Percentiles rank a stretch among this genome's conserved stretches.
phyloP scores from a whole-genome alignment of 2,797 vertebrate species.

The Eidolon dupreanum region DNA sequence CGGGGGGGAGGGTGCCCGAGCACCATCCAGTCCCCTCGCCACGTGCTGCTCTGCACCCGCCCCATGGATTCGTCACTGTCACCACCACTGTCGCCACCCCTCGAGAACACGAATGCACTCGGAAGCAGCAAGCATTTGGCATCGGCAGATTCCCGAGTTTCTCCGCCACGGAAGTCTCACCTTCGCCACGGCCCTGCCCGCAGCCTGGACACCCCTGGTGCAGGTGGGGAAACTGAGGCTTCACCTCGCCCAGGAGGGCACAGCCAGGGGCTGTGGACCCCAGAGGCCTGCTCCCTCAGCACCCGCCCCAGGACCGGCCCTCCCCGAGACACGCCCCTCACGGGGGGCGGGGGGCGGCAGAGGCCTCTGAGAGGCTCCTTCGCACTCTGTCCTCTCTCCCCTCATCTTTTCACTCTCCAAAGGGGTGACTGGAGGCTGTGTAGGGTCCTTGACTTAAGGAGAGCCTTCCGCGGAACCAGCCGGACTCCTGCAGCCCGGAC shows the following conservation, averaged over 20 bases:
- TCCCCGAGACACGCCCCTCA: too few relatives aligned
- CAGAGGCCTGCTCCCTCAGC: neutral
- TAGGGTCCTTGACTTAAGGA: neutral
- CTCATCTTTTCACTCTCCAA: neutral
- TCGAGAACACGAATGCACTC: neutral
- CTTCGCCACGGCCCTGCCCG: neutral
- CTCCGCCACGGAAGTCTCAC: neutral
- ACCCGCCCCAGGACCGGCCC: neutral
- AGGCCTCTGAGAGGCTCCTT: neutral
- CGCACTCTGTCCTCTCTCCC: neutral
- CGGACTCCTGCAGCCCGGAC: neutral
- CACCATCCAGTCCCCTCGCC: too few relatives aligned
- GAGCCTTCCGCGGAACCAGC: neutral
- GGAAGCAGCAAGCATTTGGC: neutral
- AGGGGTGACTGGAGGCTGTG: neutral
- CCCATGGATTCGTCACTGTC: neutral
- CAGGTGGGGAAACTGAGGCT: neutral
- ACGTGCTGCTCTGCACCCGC: neutral
- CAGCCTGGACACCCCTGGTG: fast-evolving
- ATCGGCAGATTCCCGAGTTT: neutral
- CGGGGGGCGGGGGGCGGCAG: neutral
- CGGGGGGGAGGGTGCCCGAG: neutral
- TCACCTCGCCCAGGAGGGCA: neutral
- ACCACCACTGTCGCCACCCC: too few relatives aligned
- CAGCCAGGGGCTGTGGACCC: neutral